Conservation (phyloP, 2,113 vertebrate species). For the Prionailurus bengalensis region DNA sequence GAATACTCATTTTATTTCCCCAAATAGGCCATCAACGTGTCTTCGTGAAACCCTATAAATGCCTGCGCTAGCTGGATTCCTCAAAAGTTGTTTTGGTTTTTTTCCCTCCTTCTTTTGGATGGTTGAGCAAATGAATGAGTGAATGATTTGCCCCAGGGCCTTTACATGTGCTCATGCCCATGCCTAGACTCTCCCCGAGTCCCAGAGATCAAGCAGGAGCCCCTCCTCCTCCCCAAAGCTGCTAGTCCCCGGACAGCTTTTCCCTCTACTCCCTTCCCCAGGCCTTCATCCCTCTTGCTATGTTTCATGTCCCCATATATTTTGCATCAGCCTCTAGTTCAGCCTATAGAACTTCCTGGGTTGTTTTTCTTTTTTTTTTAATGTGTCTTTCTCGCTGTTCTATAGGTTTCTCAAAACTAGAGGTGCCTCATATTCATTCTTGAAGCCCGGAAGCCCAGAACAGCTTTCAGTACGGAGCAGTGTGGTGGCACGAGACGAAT, state of each 20-base stretch:
- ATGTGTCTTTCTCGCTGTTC: neutral
- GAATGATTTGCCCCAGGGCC: neutral
- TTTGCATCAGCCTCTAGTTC: neutral
- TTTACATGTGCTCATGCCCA: neutral
- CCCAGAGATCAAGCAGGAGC: neutral
- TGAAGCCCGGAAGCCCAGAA: neutral
- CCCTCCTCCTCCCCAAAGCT: neutral
- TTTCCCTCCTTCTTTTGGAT: neutral
- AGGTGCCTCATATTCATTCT: neutral
- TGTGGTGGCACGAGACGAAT: too few relatives aligned
- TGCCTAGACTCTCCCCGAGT: neutral
- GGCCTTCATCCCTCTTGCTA: neutral
- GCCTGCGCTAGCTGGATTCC: neutral
- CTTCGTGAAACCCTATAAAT: neutral
- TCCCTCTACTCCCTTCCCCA: neutral
- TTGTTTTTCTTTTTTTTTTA: neutral
- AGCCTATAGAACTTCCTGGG: neutral
- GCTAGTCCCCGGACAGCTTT: neutral
- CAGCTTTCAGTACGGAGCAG: neutral
- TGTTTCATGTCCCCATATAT: neutral
- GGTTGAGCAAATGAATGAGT: neutral
- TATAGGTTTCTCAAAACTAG: neutral
- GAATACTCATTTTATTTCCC: neutral
- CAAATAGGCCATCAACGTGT: neutral
- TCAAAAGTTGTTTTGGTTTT: neutral